Conservation (phyloP, 2,797 vertebrate species). For the Arremon brunneinucha region DNA sequence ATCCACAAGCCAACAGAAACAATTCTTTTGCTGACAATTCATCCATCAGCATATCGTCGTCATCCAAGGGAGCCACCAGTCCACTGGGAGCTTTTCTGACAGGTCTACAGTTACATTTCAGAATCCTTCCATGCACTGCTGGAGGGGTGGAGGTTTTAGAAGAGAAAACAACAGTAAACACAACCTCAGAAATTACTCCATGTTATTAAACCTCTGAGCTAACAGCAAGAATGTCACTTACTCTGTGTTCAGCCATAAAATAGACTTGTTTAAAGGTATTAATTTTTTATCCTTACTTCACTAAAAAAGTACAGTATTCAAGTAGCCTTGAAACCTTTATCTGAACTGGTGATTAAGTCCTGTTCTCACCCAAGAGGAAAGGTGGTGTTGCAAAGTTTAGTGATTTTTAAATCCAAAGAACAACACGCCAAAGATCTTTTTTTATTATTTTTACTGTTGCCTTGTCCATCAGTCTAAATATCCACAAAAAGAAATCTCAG, state of each 20-base stretch:
- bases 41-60: background rate
- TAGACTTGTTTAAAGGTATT: background rate
- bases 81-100: background rate
- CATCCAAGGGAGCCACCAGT: background rate
- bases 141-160: background rate
- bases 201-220: background rate
- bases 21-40: conserved; percentile 14
- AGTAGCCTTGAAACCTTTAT: background rate
- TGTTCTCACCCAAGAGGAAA: background rate
- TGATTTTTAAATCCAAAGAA: background rate
- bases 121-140: background rate
- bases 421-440: background rate
- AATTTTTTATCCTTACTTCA: background rate
- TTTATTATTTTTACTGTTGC: background rate
- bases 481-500: background rate
- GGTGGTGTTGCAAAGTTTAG: background rate
- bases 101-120: background rate
- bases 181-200: background rate
- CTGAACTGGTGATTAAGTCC: background rate
- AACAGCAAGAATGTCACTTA: background rate
- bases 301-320: background rate
- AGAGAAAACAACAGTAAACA: conserved; percentile 4
- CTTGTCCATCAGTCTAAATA: background rate
- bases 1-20: conserved; percentile 13
- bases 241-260: background rate